A percentile compares a stretch with the other conserved stretches of the same genome.
These are phyloP conservation scores for Struthidea cinerea DNA, from an alignment of 2,113 vertebrate genomes.

Conservation along the genomic window DNA sequence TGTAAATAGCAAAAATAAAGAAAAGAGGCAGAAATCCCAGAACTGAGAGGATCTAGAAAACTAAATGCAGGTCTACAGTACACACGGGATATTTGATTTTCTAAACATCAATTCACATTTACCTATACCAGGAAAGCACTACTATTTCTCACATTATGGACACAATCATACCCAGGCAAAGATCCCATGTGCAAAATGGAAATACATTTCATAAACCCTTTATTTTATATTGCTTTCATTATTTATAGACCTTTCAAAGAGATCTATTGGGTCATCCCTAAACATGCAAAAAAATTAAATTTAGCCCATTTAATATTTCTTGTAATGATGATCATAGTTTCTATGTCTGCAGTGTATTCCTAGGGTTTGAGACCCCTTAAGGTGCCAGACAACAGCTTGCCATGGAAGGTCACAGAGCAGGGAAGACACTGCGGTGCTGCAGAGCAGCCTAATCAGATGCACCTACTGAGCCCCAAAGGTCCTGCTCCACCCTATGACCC, in stretches of 20 bases:
- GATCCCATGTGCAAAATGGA: not conserved
- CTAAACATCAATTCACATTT: not conserved
- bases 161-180: not conserved
- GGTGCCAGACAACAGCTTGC: not conserved
- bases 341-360: not conserved
- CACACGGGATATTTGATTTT: not conserved
- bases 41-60: not conserved
- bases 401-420: not conserved
- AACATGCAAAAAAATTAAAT: not conserved
- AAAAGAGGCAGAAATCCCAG: not conserved
- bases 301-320: not conserved
- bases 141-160: not conserved
- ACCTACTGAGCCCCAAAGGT: not conserved
- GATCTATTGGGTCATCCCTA: not conserved
- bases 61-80: not conserved
- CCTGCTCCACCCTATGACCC: not conserved
- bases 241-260: not conserved
- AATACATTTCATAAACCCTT: not conserved
- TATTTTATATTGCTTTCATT: not conserved
- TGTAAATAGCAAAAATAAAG: not conserved
- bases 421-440: not conserved
- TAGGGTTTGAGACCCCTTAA: not conserved
- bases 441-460: not conserved
- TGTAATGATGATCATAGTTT: not conserved
- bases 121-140: not conserved